Conservation (phyloP, 2,113 vertebrate genomes). For the Gnathonemus longibarbis region DNA sequence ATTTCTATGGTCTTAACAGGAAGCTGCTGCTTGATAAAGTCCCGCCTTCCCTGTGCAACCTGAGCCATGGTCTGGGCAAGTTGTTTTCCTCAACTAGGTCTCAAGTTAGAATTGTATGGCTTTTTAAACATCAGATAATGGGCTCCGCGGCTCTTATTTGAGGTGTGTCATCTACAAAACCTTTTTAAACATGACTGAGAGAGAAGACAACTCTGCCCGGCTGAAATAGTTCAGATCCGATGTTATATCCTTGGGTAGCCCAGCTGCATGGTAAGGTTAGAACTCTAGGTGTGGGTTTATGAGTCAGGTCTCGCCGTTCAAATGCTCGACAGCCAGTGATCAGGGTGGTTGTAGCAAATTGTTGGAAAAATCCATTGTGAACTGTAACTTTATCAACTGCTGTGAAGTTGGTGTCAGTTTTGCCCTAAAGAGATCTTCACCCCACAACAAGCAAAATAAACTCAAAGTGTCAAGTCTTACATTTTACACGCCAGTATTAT, state of each 20-base stretch:
- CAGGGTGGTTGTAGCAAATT: not conserved
- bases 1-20: not conserved
- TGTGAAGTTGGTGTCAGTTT: conserved; percentile 9
- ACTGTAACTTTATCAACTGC: not conserved
- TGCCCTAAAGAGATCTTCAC: not conserved
- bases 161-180: not conserved
- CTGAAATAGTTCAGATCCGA: not conserved
- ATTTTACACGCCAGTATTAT: conserved; percentile 11
- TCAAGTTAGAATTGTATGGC: not conserved
- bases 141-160: not conserved
- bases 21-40: not conserved
- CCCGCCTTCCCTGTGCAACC: not conserved
- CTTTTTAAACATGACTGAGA: not conserved
- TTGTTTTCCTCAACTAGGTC: not conserved
- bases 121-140: not conserved
- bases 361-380: not conserved
- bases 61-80: not conserved
- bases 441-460: not conserved
- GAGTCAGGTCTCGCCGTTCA: not conserved
- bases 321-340: not conserved
- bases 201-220: not conserved
- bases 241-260: not conserved
- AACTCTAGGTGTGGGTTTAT: not conserved
- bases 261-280: not conserved
- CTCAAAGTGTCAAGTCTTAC: not conserved